These are phyloP conservation scores for Pyrgilauda ruficollis DNA, from an alignment of 2,113 vertebrate genomes.

Conservation along the genomic window DNA sequence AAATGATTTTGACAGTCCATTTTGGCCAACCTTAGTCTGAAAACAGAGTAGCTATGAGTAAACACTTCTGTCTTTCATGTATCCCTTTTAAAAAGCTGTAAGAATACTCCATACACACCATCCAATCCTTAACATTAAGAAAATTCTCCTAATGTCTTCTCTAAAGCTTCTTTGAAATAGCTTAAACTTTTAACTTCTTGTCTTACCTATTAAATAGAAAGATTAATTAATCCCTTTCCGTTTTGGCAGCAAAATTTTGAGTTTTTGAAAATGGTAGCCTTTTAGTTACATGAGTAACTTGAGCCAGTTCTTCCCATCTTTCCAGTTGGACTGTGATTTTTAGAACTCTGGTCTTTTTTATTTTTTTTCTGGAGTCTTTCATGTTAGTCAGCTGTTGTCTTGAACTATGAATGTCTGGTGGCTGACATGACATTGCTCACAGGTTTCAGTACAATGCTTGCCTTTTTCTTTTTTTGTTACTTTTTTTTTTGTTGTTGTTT, in stretches of 20 bases:
- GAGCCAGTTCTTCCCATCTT: not conserved
- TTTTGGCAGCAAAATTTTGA: not conserved
- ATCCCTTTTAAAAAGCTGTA: not conserved
- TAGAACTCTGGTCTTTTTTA: not conserved
- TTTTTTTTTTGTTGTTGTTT: not conserved
- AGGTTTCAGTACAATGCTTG: not conserved
- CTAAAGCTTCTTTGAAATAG: not conserved
- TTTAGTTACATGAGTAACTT: not conserved
- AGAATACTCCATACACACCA: not conserved
- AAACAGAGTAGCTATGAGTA: not conserved
- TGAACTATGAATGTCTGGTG: not conserved
- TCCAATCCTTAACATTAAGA: not conserved
- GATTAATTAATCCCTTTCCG: not conserved
- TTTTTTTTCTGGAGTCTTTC: not conserved
- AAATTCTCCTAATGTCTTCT: not conserved
- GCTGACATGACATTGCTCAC: not conserved
- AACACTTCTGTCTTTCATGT: not conserved
- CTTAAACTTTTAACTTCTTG: not conserved
- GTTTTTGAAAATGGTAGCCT: not conserved
- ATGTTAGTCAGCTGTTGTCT: rapidly evolving
- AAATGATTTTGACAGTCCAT: not conserved
- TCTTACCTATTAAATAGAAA: not conserved
- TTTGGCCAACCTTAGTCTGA: not conserved
- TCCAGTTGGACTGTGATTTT: not conserved
- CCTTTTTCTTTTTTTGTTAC: not conserved